phyloP scores from a whole-genome alignment of 2,797 vertebrate species.

The Fringilla coelebs region DNA sequence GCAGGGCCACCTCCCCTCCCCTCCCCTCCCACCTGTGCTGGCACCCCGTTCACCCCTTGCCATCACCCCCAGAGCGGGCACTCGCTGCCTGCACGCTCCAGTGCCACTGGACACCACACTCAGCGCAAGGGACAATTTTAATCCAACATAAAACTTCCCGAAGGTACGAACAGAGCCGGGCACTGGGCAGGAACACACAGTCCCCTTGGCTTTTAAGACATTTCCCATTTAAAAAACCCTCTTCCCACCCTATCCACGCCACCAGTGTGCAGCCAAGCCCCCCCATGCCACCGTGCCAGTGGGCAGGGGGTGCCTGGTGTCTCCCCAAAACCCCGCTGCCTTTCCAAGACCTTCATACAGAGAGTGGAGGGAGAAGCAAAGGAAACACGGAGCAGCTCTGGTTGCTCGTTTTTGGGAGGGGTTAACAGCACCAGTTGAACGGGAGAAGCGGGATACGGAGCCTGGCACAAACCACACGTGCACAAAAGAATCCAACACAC shows the following conservation, averaged over 20 bases:
- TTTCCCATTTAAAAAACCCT: not conserved
- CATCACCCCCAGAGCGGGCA: rapidly evolving
- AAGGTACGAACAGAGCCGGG: not conserved
- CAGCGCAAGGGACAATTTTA: constrained; percentile 26
- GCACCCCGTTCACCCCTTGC: rapidly evolving
- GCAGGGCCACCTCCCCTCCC: not conserved
- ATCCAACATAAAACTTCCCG: constrained; percentile 2
- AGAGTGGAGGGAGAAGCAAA: not conserved
- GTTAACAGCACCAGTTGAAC: not conserved
- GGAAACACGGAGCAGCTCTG: not conserved
- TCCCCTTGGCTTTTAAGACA: not conserved
- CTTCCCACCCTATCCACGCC: not conserved
- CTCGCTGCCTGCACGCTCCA: rapidly evolving
- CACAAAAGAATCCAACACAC: not conserved
- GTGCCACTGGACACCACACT: not conserved
- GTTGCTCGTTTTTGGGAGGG: not conserved
- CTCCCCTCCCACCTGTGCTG: not conserved
- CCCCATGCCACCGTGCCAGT: rapidly evolving
- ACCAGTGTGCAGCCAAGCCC: not conserved
- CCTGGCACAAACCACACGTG: constrained; percentile 10
- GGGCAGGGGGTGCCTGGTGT: not conserved
- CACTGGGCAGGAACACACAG: not conserved
- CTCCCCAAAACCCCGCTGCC: not conserved
- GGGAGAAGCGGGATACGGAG: not conserved
- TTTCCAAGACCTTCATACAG: not conserved